phyloP scores from a whole-genome alignment of 2,888 invertebrate genomes.

The Theretra japonica region DNA sequence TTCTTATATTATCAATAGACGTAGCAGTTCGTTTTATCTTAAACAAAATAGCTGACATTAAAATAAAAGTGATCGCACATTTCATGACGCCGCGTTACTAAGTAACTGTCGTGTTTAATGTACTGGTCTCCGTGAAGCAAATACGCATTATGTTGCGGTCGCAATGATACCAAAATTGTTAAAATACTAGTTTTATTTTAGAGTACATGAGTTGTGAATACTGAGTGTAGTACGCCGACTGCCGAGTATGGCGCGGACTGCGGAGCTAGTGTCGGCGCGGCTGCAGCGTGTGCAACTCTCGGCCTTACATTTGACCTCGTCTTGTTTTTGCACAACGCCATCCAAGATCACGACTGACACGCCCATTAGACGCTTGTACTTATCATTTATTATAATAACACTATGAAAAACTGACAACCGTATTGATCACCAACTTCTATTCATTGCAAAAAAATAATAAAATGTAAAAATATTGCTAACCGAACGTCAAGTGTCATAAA shows the following conservation, averaged over 20 bases:
- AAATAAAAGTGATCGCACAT: background rate
- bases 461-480: slow-evolving; percentile 3
- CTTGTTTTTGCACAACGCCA: slow-evolving; percentile 60
- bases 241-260: background rate
- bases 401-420: slow-evolving; percentile 6
- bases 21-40: background rate
- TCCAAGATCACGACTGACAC: slow-evolving; percentile 53
- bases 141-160: background rate
- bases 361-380: slow-evolving; percentile 37
- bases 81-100: background rate
- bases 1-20: background rate
- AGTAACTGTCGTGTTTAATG: background rate
- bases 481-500: slow-evolving; percentile 2
- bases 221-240: slow-evolving; percentile 41
- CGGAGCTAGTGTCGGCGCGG: background rate
- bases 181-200: slow-evolving; percentile 37
- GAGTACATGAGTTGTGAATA: slow-evolving; percentile 43
- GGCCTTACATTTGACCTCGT: slow-evolving; percentile 58
- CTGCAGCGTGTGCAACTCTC: slow-evolving; percentile 46
- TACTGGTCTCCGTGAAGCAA: background rate
- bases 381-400: slow-evolving; percentile 8
- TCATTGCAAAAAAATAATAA: background rate
- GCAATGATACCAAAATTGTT: background rate
- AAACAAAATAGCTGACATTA: background rate
- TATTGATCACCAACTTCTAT: background rate